Evolutionary conservation across 2,797 vertebrate genomes (phyloP), one percentile per base, ranked within the genome.

Genomic region (Thamnophis elegans): DNA sequence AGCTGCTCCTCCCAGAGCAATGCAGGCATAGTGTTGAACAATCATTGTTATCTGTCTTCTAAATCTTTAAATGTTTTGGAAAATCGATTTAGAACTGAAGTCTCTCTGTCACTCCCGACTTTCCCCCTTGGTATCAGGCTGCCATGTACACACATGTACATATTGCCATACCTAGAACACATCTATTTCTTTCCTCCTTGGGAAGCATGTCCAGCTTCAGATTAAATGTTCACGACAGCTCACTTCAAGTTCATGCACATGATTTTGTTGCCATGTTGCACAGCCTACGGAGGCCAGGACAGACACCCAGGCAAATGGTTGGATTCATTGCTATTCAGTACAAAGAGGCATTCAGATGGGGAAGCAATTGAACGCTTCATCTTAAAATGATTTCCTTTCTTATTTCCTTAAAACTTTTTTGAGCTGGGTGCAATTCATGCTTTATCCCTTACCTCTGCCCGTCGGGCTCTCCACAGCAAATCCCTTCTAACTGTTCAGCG

Each of bases 221-320:
- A 95, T 98, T 98, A 99, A 99, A 98, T 98, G 98, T 97, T 98
- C 97, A 90, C 98, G 98, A 98, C 98, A 98, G 98, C 98, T 98
- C 96, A 98, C 98, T 97, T 89, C 98, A 98, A 98, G 98, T 98
- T 99, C 98, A 98, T 99, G 98, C 98, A 98, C 97, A 97, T 98
- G 98, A 99, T 98, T 91, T 98, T 97, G 96, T 98, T 98, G 98
- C 97, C 98, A 97, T 98, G 95, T 97, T 97, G 97, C 97, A 97
- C 93, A 97, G 98, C 97, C 97, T 92, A n/a, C 87, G 96, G 95
- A 97, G 96, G 96, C 94, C 90, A 94, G 92, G 91, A 92, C 90
- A 94, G 93, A 95, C 94, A 94, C 95, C 92, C 93, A 95, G 94
- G 97, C 95, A 97, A 94, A 95, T 93, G 93, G 32, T 96, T 91